Percentiles rank a stretch among this genome's conserved stretches.
phyloP scores from a whole-genome alignment of 2,888 invertebrate genomes.

The Noctua pronuba region DNA sequence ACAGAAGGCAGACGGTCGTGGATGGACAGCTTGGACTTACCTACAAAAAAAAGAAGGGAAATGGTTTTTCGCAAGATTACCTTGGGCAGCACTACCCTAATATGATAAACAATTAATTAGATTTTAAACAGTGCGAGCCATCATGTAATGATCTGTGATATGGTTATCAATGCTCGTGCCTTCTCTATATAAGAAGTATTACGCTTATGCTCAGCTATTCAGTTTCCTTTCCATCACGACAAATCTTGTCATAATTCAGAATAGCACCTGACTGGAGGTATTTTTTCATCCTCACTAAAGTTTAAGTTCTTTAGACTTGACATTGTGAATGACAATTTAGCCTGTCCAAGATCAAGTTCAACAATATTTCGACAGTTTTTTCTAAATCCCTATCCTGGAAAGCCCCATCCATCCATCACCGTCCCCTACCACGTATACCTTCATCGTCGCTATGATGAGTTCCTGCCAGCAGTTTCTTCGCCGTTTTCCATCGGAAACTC shows the following conservation, averaged over 20 bases:
- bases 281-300: not conserved
- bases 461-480: conserved; percentile 92
- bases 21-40: conserved; percentile 57
- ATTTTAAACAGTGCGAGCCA: not conserved
- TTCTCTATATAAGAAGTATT: not conserved
- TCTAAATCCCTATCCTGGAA: not conserved
- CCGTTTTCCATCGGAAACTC: conserved; percentile 97
- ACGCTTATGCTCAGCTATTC: not conserved
- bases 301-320: no score
- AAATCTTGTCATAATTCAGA: not conserved
- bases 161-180: not conserved
- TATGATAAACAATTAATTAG: not conserved
- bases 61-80: not conserved
- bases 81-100: not conserved
- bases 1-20: conserved; percentile 60
- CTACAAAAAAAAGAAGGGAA: not conserved
- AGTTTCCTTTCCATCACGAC: no score
- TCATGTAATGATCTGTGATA: not conserved
- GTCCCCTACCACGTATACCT: conserved; percentile 89
- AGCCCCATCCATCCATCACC: conserved; percentile 73
- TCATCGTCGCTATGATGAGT: conserved; percentile 95
- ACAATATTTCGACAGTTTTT: not conserved
- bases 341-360: not conserved
- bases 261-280: not conserved
- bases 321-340: not conserved